phyloP scores from a whole-genome alignment of 2,797 vertebrate species.

The Mormyrops boulengeri region DNA sequence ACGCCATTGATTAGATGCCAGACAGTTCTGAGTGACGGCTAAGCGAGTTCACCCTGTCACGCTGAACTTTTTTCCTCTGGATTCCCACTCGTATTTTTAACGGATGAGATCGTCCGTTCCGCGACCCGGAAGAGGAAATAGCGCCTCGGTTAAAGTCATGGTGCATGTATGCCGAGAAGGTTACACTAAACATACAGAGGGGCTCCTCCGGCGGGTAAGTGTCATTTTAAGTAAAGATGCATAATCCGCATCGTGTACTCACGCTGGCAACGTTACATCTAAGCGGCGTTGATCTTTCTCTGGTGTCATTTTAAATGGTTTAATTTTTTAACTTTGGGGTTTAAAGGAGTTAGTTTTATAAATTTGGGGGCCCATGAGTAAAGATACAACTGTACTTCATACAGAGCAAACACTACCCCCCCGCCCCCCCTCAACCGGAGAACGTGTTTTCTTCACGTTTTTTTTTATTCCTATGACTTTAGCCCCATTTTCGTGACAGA shows the following conservation, averaged over 20 bases:
- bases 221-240: conserved; percentile 13
- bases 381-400: conserved; percentile 42
- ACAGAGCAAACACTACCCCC: background rate
- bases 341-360: background rate
- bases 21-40: background rate
- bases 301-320: background rate
- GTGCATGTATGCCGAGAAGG: conserved; percentile 57
- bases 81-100: background rate
- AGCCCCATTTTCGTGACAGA: background rate
- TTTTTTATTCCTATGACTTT: background rate
- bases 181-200: conserved; percentile 48
- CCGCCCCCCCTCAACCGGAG: background rate
- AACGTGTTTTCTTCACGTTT: background rate
- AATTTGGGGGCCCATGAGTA: conserved; percentile 21
- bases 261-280: background rate
- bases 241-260: background rate
- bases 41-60: background rate
- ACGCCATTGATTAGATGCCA: background rate
- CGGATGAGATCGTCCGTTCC: conserved; percentile 32
- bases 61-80: background rate
- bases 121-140: conserved; percentile 72
- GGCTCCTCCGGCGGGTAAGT: conserved; percentile 52
- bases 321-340: background rate
- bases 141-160: conserved; percentile 48
- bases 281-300: background rate